Evolutionary conservation across 2,797 vertebrate species (phyloP).

Genomic region (Melanotaenia pygmaea): DNA sequence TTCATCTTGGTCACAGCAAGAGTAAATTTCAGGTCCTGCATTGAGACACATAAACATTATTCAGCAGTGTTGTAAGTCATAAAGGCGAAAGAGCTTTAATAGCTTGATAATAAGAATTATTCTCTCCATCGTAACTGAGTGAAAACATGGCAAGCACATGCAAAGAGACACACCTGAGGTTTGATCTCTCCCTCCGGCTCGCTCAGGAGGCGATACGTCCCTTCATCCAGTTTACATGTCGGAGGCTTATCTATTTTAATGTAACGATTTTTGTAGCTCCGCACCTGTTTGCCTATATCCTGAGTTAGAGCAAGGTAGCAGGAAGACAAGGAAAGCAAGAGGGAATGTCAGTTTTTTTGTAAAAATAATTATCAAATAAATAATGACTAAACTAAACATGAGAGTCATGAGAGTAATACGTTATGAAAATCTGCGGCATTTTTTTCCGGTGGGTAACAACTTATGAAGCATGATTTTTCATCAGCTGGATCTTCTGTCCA

Average conservation of each 20-base stretch:
- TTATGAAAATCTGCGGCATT: conserved; percentile 7
- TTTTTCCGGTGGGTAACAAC: neutral
- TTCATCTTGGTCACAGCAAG: conserved; percentile 85
- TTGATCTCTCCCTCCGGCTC: conserved; percentile 88
- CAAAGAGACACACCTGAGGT: conserved; percentile 79
- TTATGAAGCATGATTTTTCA: conserved; percentile 16
- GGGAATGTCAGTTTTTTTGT: neutral
- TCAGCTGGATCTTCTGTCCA: conserved; percentile 13
- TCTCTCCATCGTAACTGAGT: neutral
- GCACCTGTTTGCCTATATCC: conserved; percentile 84
- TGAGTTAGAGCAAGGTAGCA: conserved; percentile 52
- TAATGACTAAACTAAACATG: conserved; percentile 10
- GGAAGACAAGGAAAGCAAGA: conserved; percentile 3
- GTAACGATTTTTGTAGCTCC: conserved; percentile 82
- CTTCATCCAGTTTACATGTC: conserved; percentile 85
- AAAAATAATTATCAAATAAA: neutral
- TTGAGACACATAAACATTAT: conserved; percentile 19
- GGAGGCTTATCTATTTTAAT: conserved; percentile 87
- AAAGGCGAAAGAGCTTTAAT: neutral
- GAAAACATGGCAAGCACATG: rapidly evolving
- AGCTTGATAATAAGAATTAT: neutral
- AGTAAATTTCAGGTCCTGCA: conserved; percentile 87
- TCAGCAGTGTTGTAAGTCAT: neutral
- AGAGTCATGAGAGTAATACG: neutral
- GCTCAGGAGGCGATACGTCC: conserved; percentile 84